phyloP scores from a whole-genome alignment of 2,113 vertebrate species.

The Oncorhynchus clarkii region DNA sequence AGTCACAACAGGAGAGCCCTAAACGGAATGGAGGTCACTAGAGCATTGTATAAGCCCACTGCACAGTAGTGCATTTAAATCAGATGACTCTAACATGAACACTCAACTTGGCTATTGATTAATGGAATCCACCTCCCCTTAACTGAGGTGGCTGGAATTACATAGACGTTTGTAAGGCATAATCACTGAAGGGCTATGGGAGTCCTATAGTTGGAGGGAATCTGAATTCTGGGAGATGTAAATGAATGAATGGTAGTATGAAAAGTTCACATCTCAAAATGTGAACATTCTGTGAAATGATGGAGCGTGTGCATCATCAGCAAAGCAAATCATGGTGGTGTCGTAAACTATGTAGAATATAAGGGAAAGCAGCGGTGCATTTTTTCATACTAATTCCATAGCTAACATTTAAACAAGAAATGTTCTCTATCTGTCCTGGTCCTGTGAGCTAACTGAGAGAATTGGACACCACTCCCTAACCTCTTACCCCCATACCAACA shows the following conservation, averaged over 20 bases:
- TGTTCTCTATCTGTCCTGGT: not conserved
- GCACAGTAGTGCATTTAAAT: not conserved
- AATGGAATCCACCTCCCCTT: not conserved
- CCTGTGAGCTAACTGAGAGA: not conserved
- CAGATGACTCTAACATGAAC: not conserved
- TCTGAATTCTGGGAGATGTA: not conserved
- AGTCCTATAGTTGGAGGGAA: not conserved
- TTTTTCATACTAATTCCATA: not conserved
- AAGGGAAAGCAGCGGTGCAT: not conserved
- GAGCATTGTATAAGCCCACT: not conserved
- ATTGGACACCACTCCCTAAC: not conserved
- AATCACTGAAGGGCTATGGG: too few relatives aligned
- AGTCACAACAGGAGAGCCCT: not conserved
- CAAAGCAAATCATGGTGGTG: not conserved
- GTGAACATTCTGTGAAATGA: not conserved
- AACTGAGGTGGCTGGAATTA: not conserved
- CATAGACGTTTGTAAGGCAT: not conserved
- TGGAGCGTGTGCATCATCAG: not conserved
- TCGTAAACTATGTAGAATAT: not conserved
- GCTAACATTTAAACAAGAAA: not conserved
- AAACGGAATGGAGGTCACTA: not conserved
- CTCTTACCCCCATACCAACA: constrained; percentile 14
- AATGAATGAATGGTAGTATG: not conserved
- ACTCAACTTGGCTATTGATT: not conserved
- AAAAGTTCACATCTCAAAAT: not conserved